Base-by-base conservation (phyloP, 1,140 invertebrate species). In the Scaptomyza montana region DNA sequence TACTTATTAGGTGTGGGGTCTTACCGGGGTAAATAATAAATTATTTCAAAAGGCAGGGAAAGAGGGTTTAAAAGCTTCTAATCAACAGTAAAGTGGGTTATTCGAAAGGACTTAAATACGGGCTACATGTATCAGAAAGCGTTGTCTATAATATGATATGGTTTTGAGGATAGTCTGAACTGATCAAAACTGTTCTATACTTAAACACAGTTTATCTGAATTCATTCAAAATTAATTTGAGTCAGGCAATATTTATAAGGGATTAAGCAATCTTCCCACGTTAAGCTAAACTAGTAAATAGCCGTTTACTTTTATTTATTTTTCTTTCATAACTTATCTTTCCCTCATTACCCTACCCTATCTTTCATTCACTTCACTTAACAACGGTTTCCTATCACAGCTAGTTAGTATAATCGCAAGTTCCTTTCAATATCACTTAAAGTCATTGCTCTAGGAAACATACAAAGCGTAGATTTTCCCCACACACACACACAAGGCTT, bases 21-120 rank as follows among this genome's bases (percentile, higher is more conserved):
- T 68, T 53, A 72, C 56, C 12, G 30, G 64, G 49, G 2, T 13
- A 73, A 73, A 73, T 73, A 41, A 67, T 25, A 73, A 73, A 54
- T 33, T 41, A 46, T 19, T n/a, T 43, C 30, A 13, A 46, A 33
- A 62, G 30, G 21, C 41, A 19, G 49, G 16, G 57, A 3, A 1
- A 3, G 12, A 12, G 30, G 10, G 45, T 45, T 33, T 33, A 7
- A 33, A 46, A 46, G 39, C 41, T 61, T 60, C 65, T 49, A 30
- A 59, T 43, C 9, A 59, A 13, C 54, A 59, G 13, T 16, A 16
- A 16, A 16, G 16, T 16, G 16, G 16, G 16, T 16, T 16, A 16
- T 16, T 16, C 16, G 16, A 16, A 16, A 16, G 28, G 7, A 33
- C 30, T 33, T 33, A 33, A 5, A 33, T 33, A 33, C 7, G 30